Base-by-base conservation (phyloP, 2,113 vertebrate species). In the Athene noctua region DNA sequence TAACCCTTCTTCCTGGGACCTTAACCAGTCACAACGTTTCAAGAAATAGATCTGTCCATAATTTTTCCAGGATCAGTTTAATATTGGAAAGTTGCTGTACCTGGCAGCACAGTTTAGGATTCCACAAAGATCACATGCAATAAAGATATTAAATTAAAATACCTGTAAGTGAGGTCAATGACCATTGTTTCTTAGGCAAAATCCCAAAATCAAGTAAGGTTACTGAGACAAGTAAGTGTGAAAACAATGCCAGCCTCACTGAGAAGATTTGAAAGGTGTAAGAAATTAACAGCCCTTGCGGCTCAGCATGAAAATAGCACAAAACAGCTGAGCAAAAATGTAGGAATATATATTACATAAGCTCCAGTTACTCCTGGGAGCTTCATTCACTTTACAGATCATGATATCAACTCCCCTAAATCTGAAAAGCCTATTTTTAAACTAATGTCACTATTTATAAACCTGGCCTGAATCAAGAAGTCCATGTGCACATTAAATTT, bases 401-500 rank as follows among this genome's bases (percentile, higher is more conserved):
- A 93, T 95, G 94, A 94, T 97, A 97, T 95, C 86, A 96, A 82
- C 70, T 96, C 85, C 72, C 72, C 54, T 90, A 90, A 94, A 96
- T 82, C n/a, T 95, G 55, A 94, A 95, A 94, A 92, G 47, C 22
- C 88, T 97, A 96, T 97, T 97, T 97, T 96, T 96, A 96, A 92
- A 93, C 79, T 80, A 65, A 92, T 94, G 94, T 40, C 40, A 40
- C 94, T 97, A 97, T 97, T 96, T 97, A 95, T 97, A 97, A 97
- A 96, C 70, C 71, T 96, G 90, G 74, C 67, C 86, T 94, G 80
- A 82, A 96, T 92, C 61, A 89, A 94, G 80, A 95, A 85, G 74
- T 89, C 91, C 95, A 94, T 12, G 22, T 97, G 92, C 82, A 91
- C 73, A 87, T 97, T 95, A 95, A 96, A 96, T 95, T 94, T 97